Percentiles rank a stretch among this genome's conserved stretches.
phyloP scores from a whole-genome alignment of 2,888 invertebrate genomes.

The Eurytoma californica region DNA sequence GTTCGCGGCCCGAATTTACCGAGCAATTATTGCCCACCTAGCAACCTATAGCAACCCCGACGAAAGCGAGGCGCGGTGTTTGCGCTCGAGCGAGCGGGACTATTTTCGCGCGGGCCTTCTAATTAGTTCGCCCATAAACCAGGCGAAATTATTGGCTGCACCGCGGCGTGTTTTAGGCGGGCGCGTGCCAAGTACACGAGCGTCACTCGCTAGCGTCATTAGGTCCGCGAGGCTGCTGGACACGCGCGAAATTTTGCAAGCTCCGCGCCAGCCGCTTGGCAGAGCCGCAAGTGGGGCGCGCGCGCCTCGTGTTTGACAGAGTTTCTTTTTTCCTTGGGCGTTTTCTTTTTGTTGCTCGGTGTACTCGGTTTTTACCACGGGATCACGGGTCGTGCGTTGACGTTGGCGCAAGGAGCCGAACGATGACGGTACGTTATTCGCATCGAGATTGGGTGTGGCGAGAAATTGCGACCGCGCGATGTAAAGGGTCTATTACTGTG shows the following conservation, averaged over 20 bases:
- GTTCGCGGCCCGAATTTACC: no score
- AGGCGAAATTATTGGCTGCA: constrained; percentile 30
- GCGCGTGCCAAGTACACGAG: constrained; percentile 24
- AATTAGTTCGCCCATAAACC: constrained; percentile 34
- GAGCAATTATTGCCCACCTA: no score
- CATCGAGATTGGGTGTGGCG: no score
- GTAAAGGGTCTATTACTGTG: no score
- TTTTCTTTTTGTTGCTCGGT: not conserved
- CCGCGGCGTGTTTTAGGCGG: not conserved
- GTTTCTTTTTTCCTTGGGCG: not conserved
- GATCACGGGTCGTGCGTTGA: no score
- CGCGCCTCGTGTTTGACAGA: not conserved
- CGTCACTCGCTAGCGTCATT: constrained; percentile 52
- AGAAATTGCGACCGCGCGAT: no score
- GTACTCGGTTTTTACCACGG: no score
- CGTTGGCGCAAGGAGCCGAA: no score
- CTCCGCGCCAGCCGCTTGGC: constrained; percentile 5
- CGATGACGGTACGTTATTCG: no score
- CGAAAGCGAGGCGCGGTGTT: no score
- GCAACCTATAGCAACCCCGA: no score
- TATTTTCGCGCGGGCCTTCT: constrained; percentile 34
- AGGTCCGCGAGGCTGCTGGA: constrained; percentile 29
- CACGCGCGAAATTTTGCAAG: constrained; percentile 30
- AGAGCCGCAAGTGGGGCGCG: constrained; percentile 20
- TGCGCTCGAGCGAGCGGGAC: not conserved